Base-by-base conservation (phyloP, 1,140 invertebrate species). In the Bilobella aurantiaca region DNA sequence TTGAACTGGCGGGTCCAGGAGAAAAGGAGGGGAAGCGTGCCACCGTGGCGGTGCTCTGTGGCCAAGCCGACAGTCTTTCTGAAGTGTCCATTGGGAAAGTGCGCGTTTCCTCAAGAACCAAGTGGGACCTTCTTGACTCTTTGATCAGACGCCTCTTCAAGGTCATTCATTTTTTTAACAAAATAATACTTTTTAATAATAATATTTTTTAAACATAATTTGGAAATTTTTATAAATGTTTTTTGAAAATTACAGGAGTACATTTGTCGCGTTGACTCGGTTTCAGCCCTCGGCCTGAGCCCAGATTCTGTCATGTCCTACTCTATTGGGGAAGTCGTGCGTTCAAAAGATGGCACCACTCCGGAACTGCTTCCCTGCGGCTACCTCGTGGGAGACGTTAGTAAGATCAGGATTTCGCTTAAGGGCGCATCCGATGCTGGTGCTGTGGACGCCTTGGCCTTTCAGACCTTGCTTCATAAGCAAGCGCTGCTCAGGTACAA, bases 381-480 rank as follows among this genome's bases (percentile, higher is more conserved):
- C 25, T 98, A 96, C 73, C 84, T 96, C 18, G 86, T 96, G 18
- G 93, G 93, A 18, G 90, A 92, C 72, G 81, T 80, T 31, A 81
- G 76, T 66, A 77, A 80, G 68, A 82, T 83, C 64, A 74, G 78
- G 63, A 75, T 86, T 29, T 79, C 79, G 70, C 75, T 86, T 3
- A 83, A 82, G 77, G 84, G 82, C 53, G 92, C 93, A 69, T 84
- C 89, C 63, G 91, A 95, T 70, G 82, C 89, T 65, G 87, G 87
- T 75, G 89, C 89, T 70, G 87, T 98, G 29, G 96, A 96, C 68
- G 90, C 91, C 66, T 79, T 98, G 59, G 91, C 92, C 0, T 95
- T 98, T 76, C 93, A 98, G 76, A 96, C 92, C 25, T 81, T 98
- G 46, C 96, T 98, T 77, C 96, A 64, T 91, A 94, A 79, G 90